Conservation (phyloP, 2,888 invertebrate species). For the Diadegma fenestrale region DNA sequence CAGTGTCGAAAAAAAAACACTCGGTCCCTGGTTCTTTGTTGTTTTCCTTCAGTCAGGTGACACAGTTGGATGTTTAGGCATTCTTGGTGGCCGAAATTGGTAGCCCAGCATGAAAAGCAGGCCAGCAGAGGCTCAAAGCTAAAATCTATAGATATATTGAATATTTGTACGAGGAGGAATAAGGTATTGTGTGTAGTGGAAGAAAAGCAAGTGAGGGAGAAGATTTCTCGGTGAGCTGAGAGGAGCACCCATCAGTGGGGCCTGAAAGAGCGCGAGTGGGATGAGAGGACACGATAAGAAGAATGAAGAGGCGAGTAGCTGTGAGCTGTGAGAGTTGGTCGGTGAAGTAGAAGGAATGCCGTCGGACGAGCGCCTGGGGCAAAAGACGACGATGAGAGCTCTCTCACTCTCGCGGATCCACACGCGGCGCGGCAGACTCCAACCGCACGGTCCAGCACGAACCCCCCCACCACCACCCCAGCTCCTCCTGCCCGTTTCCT, state of each 20-base stretch:
- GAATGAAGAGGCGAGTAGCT: conserved; percentile 78
- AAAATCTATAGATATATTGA: conserved; percentile 11
- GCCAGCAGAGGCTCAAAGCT: conserved; percentile 27
- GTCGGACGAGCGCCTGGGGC: conserved; percentile 85
- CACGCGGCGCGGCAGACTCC: conserved; percentile 67
- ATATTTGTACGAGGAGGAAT: background rate
- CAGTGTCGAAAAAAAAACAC: background rate
- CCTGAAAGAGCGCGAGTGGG: conserved; percentile 68
- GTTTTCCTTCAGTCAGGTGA: conserved; percentile 76
- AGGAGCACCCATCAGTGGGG: conserved; percentile 69
- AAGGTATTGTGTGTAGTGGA: conserved; percentile 22
- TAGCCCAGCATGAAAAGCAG: conserved; percentile 25
- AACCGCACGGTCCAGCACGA: conserved; percentile 66
- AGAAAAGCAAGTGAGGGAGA: conserved; percentile 58
- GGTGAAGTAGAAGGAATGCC: conserved; percentile 82
- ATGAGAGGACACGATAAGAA: conserved; percentile 76
- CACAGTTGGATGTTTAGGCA: conserved; percentile 79
- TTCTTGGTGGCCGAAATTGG: conserved; percentile 78
- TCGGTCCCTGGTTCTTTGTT: background rate
- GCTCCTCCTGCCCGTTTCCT: conserved; percentile 48
- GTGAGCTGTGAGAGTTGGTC: conserved; percentile 74
- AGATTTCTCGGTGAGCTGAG: conserved; percentile 47
- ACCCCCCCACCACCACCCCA: conserved; percentile 61
- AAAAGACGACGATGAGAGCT: conserved; percentile 73
- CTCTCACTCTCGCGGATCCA: conserved; percentile 71